phyloP scores from a whole-genome alignment of 2,797 vertebrate species.

The Cossypha polioptera region DNA sequence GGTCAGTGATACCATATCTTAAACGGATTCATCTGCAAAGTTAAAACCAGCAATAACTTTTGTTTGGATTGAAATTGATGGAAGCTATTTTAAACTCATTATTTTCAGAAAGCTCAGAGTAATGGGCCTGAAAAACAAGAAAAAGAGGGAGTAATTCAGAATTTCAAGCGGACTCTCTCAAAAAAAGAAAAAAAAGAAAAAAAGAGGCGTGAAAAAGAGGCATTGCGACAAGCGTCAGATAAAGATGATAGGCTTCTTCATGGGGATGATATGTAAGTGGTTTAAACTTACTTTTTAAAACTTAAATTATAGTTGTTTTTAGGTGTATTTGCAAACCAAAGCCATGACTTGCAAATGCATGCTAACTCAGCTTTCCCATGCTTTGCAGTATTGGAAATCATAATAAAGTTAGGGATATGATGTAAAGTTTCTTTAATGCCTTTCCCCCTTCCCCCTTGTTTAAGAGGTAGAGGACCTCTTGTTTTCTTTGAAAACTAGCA shows the following conservation, averaged over 20 bases:
- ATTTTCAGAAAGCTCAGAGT: conserved; percentile 89
- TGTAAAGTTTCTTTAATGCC: neutral
- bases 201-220: conserved; percentile 93
- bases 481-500: neutral
- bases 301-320: neutral
- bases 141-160: conserved; percentile 97
- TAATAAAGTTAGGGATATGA: neutral
- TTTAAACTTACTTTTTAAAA: neutral
- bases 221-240: conserved; percentile 83
- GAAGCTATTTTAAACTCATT: neutral
- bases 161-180: conserved; percentile 95
- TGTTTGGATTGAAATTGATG: neutral
- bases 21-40: neutral
- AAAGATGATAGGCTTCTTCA: conserved; percentile 83
- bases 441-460: rapidly evolving
- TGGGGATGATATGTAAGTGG: conserved; percentile 86
- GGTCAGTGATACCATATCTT: neutral
- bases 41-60: neutral
- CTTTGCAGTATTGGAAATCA: neutral
- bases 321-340: neutral
- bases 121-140: conserved; percentile 96
- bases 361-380: neutral
- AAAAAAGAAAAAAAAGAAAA: conserved; percentile 99
- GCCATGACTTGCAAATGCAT: neutral
- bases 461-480: neutral